Evolutionary conservation across 2,113 vertebrate genomes (phyloP).

Genomic region (Paradisaea rubra): DNA sequence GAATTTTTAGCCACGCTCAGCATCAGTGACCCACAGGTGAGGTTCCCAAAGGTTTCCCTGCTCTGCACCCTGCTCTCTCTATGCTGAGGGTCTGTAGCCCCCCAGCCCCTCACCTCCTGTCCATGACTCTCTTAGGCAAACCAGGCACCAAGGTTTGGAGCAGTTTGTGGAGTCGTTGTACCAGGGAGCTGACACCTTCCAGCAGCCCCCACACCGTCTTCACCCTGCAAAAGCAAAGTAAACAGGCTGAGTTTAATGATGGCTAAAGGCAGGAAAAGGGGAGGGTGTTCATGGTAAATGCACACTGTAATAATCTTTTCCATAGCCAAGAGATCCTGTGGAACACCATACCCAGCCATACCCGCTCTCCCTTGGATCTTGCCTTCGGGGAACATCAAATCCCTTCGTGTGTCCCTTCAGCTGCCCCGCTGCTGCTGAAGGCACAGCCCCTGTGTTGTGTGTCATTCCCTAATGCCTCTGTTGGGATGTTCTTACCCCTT

Average conservation of each 20-base stretch:
- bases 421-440: accelerated
- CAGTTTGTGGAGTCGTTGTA: not conserved
- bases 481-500: conserved; percentile 29
- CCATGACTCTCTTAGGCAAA: not conserved
- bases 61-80: not conserved
- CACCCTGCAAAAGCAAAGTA: conserved; percentile 1
- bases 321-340: not conserved
- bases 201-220: conserved; percentile 38
- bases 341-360: not conserved
- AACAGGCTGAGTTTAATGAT: not conserved
- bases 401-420: not conserved
- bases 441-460: not conserved
- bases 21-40: not conserved
- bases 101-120: not conserved
- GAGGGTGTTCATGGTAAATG: not conserved
- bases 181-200: not conserved
- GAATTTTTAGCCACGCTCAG: not conserved
- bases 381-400: not conserved
- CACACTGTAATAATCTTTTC: not conserved
- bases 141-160: not conserved
- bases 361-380: not conserved
- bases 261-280: not conserved
- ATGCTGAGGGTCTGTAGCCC: not conserved
- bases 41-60: not conserved
- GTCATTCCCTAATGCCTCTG: not conserved